Evolutionary conservation across 2,888 invertebrate genomes (phyloP).

Genomic region (Volucella bombylans): DNA sequence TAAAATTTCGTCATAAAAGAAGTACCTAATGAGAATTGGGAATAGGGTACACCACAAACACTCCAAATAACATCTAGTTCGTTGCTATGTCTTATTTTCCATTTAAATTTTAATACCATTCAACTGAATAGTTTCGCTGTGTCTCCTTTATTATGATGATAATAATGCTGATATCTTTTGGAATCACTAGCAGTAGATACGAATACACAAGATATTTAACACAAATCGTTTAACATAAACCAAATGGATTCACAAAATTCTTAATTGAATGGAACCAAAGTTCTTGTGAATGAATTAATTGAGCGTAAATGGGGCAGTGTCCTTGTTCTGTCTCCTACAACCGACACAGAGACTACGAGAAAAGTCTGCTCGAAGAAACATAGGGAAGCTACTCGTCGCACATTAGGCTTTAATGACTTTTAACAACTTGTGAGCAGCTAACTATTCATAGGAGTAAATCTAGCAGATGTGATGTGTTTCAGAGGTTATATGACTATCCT

Average conservation of each 20-base stretch:
- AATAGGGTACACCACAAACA: slow-evolving; percentile 13
- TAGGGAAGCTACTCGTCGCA: slow-evolving; percentile 16
- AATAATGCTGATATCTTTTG: slow-evolving; percentile 36
- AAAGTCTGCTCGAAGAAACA: not conserved
- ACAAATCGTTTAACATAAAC: slow-evolving; percentile 70
- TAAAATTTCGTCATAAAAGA: too few relatives aligned
- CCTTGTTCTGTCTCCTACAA: slow-evolving; percentile 54
- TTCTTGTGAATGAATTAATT: slow-evolving; percentile 68
- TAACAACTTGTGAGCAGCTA: slow-evolving; percentile 41
- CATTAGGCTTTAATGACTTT: slow-evolving; percentile 53
- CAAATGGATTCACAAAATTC: slow-evolving; percentile 65
- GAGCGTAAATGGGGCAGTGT: slow-evolving; percentile 64
- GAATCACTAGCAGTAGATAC: slow-evolving; percentile 20
- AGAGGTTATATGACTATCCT: not conserved
- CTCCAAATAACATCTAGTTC: not conserved
- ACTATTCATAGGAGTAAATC: not conserved
- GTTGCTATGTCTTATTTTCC: not conserved
- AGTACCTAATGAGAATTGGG: too few relatives aligned
- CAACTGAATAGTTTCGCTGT: slow-evolving; percentile 26
- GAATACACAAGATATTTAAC: slow-evolving; percentile 61
- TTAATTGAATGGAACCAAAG: slow-evolving; percentile 70
- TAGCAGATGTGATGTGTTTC: not conserved
- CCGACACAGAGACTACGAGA: not conserved
- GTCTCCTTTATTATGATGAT: slow-evolving; percentile 34
- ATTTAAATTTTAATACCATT: not conserved